Base-by-base conservation (phyloP, 92 coral and sea anemone species). In the Parazoanthus darwini region DNA sequence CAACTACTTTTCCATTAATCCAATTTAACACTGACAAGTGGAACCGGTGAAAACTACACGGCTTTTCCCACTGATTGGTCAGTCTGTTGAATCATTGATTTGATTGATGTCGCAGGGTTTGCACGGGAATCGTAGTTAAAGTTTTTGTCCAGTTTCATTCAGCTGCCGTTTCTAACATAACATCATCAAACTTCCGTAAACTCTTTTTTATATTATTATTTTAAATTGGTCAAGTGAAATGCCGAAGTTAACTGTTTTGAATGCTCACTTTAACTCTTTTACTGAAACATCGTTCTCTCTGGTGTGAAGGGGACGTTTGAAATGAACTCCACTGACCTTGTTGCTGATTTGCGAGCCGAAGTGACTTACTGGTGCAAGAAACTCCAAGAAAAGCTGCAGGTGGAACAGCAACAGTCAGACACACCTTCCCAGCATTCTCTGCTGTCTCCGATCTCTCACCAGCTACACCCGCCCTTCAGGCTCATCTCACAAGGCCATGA, bases 401-500 rank as follows among this genome's bases (percentile, higher is more conserved):
- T 88, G 48, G 88, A 90, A 4, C 90, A 90, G 72, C 94, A 93
- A 81, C 90, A 90, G 15, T 84, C 86, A 18, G 99, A 91, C 33
- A 89, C 92, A 23, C 82, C 96, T 18, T 74, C 95, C 48, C 90
- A 91, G 67, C 96, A 94, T 75, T 81, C 97, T 54, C 94, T 96
- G 43, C 82, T 93, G 73, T 91, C 99, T 1, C 97, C 98, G 7
- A 95, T 95, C 92, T 91, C 99, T 6, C 93, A 95, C 10, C 98
- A 94, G 81, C 85, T 95, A 14, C 95, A 94, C 74, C 99, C 99
- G 8, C 99, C 99, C 0, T 97, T 97, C 85, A 96, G 99, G 67
- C 94, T 97, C 68, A 95, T 97, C 80, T 97, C 99, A 8, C 99
- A 97, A 85, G 99, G 99, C 20, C 99, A 97, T 77, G 99, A 97